Base-by-base conservation (phyloP, 2,888 invertebrate genomes). In the Tetranychus piercei region DNA sequence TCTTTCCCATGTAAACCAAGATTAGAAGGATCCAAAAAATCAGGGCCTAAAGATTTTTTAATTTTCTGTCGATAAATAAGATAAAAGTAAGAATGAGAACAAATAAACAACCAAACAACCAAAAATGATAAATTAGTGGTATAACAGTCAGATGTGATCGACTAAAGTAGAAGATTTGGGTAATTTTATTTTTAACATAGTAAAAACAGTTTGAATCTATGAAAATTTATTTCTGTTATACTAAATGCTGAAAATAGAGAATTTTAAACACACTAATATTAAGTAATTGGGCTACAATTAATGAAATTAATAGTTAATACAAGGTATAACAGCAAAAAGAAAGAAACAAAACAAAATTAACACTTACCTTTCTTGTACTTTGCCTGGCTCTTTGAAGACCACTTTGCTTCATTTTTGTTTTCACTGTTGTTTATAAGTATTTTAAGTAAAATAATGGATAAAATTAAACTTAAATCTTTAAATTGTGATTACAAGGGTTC, bases 41-140 rank as follows among this genome's bases (percentile, higher is more conserved):
- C 81, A 22, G 81, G 80, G 7, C 81, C 81, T 77, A 79, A 79
- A 15, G 79, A 79, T 77, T 80, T 80, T 75, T 80, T 81, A 66
- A 81, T 44, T 74, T 77, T 75, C 78, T 78, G 45, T 64, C 4
- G 55, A 43, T 44, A 15, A 18, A 71, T 15, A 43, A 71, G 11
- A 44, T 20, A 71, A 34, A 69, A 20, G 11, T 20, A 23, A 69
- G 20, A 11, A 22, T 18, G 23, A 67, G n/a, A 22, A 67, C 18
- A 8, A n/a, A 67, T 11, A 67, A 22, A 67, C 18, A 67, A 9
- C 8, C 8, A 22, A n/a, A 9, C 9, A 67, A 18, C 6, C 8
- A 20, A 18, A 20, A 66, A 66, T 9, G 67, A 34, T 34, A 34
- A 34, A 34, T 34, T 34, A 34, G 34, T 34, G 34, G 34, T 34